These are phyloP conservation scores for Ctenoplectra terminalis DNA, from an alignment of 1,140 invertebrate genomes.

Conservation along the genomic window DNA sequence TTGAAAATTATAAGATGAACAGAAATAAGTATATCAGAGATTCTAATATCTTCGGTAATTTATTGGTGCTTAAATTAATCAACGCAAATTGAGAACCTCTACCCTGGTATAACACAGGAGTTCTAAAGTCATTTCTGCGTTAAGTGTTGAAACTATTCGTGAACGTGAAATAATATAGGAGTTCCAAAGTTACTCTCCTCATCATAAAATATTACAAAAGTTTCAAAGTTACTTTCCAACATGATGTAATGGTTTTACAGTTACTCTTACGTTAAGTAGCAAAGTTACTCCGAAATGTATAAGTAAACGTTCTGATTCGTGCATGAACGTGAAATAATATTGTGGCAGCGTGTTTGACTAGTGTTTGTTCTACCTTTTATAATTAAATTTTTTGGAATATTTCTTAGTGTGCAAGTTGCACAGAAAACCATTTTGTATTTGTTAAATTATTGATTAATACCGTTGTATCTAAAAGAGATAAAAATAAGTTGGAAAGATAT, in stretches of 20 bases:
- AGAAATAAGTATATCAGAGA: neutral
- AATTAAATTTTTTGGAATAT: too few species aligned
- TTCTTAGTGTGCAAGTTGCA: too few species aligned
- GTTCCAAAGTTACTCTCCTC: neutral
- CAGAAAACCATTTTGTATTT: too few species aligned
- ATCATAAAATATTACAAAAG: slow-evolving; percentile 1
- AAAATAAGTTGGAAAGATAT: too few species aligned
- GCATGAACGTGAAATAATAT: too few species aligned
- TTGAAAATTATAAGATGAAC: too few species aligned
- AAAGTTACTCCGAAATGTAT: neutral
- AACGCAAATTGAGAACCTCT: slow-evolving; percentile 9
- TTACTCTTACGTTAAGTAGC: neutral
- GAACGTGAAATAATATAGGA: slow-evolving; percentile 19
- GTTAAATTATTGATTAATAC: too few species aligned
- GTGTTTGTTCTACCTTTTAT: too few species aligned
- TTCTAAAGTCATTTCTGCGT: slow-evolving; percentile 14
- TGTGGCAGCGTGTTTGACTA: too few species aligned
- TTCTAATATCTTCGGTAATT: neutral
- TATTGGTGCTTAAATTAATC: neutral
- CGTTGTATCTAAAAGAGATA: too few species aligned
- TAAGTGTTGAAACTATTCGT: slow-evolving; percentile 17
- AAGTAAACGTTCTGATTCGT: neutral
- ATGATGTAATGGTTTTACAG: neutral
- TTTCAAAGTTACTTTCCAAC: neutral
- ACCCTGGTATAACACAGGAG: neutral